Evolutionary conservation across 2,888 invertebrate genomes (phyloP), one percentile per base, ranked within the genome.

Genomic region (Cephus pygmeus): DNA sequence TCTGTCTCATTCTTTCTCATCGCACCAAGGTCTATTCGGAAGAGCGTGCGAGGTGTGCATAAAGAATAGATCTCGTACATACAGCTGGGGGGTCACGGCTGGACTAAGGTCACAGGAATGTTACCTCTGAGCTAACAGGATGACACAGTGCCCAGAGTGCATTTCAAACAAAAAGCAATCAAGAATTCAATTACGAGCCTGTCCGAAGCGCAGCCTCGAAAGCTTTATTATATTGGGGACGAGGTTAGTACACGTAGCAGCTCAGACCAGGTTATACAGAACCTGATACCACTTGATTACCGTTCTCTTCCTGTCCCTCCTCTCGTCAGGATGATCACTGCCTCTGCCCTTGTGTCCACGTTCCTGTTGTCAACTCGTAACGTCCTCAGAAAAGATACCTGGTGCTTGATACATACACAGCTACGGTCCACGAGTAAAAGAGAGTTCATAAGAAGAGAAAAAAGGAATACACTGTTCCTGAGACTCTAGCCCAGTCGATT

Each of bases 81-180:
- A 23, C 23, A 56, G 56, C 56, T 23, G 56, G 23, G 23, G 23
- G 23, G 56, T 56, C 56, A 56, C 56, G 23, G 23, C 36, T 75
- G 77, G 76, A 34, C 76, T 75, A 77, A 80, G 79, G 80, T 80
- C 79, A 77, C 69, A 73, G 71, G 69, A 71, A 36, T 74, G 77
- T 71, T 35, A 75, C 33, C 33, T 31, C 77, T 56, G 79, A 12
- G 73, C 79, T 79, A 80, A 80, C 80, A 79, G 73, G 69, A 73
- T 31, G 75, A 80, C 79, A 77, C 71, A 78, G 40, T 56, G 75
- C 56, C 34, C 73, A 69, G 77, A 77, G 80, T 79, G 79, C 76
- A 80, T 73, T 77, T 80, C 80, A 80, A 80, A 80, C 81, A 80
- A 80, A 80, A 80, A 80, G 79, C 81, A 80, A 80, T 81, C 80